Base-by-base conservation (phyloP, 2,888 invertebrate genomes). In the Drosophila parthenogenetica region DNA sequence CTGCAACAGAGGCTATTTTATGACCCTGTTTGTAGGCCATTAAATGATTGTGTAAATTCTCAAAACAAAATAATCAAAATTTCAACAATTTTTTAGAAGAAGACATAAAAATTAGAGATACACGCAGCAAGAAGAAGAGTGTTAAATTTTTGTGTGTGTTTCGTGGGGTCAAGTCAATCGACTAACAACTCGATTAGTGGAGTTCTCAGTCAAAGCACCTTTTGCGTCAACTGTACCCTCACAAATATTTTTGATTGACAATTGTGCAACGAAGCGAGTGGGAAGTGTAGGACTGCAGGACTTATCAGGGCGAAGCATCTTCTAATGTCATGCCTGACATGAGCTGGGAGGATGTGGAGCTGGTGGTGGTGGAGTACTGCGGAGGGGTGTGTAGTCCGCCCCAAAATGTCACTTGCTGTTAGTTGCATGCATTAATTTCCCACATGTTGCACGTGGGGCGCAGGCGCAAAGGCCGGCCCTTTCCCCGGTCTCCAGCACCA, bases 261-360 rank as follows among this genome's bases (percentile, higher is more conserved):
- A 68, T 73, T 68, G 74, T 74, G 77, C 73, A 65, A 57, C 69
- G 25, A 25, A 54, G 50, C 11, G 48, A 63, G 64, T 61, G 59
- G 48, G 45, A 17, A 37, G 17, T 5, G 14, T 29, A 29, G 29
- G 29, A 29, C 14, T 8, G 49, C 54, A 64, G 78, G 75, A 77
- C 73, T 77, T 75, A 77, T 77, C 74, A 32, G 19, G 66, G 59
- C 69, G 32, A n/a, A 69, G 79, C 82, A 79, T 63, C 85, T 67
- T 84, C 87, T 83, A 83, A 87, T 83, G 87, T 85, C 83, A 87
- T 78, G 87, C 69, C 86, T 79, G 77, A 75, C 87, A 72, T 77
- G 62, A 69, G 49, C 66, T 53, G 53, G 49, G 4, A 19, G 17
- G 11, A 16, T 10, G 13, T 11, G 13, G 5, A 29, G 14, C 39